Evolutionary conservation across 1,140 invertebrate genomes (phyloP), one percentile per base, ranked within the genome.

Genomic region (Acromyrmex echinatior): DNA sequence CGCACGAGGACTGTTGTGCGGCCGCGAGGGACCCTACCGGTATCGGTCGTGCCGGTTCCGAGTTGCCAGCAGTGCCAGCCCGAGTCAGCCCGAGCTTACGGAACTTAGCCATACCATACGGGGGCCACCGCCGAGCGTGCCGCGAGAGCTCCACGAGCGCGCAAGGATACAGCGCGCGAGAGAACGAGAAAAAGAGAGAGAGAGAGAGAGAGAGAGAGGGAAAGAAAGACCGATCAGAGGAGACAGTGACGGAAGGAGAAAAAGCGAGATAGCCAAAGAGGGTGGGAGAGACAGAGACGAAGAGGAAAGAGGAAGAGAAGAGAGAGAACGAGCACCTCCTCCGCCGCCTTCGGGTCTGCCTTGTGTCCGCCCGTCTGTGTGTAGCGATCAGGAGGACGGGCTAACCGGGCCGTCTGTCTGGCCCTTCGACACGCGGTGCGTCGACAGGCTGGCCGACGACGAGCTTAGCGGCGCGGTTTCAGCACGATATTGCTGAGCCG

Each of bases 1-100:
- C 92, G 81, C 86, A 89, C 88, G 87, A 89, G 82, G 92, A 93
- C 91, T 92, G 93, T 89, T 92, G 87, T 84, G 88, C 92, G 92
- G 93, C 62, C 86, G 86, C 87, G 86, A 70, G 68, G 31, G 86
- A 74, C 77, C 49, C 45, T 62, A 76, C 84, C 84, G 86, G 87
- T 80, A 81, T 87, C 88, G 89, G 86, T 87, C 85, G 85, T 86
- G 85, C 58, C 71, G 88, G 68, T 82, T 82, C 80, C 70, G 85
- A 68, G 70, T 84, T 73, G 80, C 71, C 68, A 62, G 68, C n/a
- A 63, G 84, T 73, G 80, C 71, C 68, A 62, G 68, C n/a, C 82
- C 35, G 31, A 39, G 56, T 25, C 65, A 65, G 25, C 39, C 56
- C 68, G 51, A 66, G 79, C 86, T 81, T 86, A 78, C 71, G 58